These are phyloP conservation scores for Asarcornis scutulata DNA, from an alignment of 2,113 vertebrate species.

Conservation along the genomic window DNA sequence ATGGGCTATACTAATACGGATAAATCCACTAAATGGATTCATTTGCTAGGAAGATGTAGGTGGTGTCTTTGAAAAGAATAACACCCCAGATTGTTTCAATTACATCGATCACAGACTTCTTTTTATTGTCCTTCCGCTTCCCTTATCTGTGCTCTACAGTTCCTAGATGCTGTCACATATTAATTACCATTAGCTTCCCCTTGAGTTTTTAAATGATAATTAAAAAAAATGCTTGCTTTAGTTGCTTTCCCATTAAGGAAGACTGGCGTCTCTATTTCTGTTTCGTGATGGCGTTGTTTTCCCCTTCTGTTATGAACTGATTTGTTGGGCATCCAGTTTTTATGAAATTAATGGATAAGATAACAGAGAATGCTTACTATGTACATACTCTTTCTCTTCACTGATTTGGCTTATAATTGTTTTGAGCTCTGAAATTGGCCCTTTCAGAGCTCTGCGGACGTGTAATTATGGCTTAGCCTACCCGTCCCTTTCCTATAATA, in stretches of 20 bases:
- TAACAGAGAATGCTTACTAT: background rate
- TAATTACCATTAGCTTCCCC: background rate
- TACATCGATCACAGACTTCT: background rate
- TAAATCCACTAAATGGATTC: background rate
- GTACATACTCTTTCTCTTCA: background rate
- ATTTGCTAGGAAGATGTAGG: background rate
- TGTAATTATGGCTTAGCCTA: background rate
- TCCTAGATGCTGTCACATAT: background rate
- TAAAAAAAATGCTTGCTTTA: background rate
- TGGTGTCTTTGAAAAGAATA: background rate
- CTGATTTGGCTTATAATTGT: background rate
- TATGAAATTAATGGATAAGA: background rate
- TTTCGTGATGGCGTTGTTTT: background rate
- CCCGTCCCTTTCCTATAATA: background rate
- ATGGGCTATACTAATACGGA: background rate
- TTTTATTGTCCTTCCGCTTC: background rate
- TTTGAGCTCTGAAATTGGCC: background rate
- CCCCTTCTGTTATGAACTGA: background rate
- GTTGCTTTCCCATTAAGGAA: background rate
- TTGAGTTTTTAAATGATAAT: background rate
- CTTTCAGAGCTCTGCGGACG: background rate
- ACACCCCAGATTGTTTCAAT: background rate
- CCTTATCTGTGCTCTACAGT: conserved; percentile 15
- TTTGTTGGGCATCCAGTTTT: background rate
- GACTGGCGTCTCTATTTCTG: background rate